These are phyloP conservation scores for Phoenicopterus ruber DNA, from an alignment of 2,113 vertebrate species.

Conservation along the genomic window DNA sequence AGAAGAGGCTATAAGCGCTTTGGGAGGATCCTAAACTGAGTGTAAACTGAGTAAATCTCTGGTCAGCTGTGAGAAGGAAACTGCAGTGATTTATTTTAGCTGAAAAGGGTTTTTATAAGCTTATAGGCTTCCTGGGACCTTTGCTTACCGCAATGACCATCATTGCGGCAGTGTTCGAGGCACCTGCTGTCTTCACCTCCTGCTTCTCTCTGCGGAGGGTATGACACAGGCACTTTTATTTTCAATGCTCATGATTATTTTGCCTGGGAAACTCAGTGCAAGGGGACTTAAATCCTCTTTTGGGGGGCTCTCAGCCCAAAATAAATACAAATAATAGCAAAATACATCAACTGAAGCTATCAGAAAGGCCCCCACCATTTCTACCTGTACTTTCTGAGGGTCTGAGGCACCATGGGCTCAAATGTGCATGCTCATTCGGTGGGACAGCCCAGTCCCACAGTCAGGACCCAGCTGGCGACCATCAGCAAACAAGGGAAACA, in stretches of 20 bases:
- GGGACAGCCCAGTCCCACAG: not conserved
- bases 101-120: not conserved
- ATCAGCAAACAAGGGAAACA: not conserved
- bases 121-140: not conserved
- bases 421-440: not conserved
- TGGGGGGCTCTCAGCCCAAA: not conserved
- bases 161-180: not conserved
- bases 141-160: not conserved
- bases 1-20: not conserved
- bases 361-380: not conserved
- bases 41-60: not conserved
- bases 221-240: not conserved
- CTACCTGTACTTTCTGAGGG: not conserved
- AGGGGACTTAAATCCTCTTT: not conserved
- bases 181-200: not conserved
- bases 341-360: not conserved
- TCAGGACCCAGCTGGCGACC: not conserved
- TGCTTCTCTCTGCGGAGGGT: not conserved
- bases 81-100: not conserved
- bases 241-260: not conserved
- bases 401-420: not conserved
- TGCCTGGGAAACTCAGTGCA: not conserved
- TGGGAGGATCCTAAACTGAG: not conserved
- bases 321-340: not conserved
- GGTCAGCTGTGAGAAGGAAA: not conserved